Conservation (phyloP, 37 sponge, comb jelly and placozoan genomes). For the Petrosia ficiformis region DNA sequence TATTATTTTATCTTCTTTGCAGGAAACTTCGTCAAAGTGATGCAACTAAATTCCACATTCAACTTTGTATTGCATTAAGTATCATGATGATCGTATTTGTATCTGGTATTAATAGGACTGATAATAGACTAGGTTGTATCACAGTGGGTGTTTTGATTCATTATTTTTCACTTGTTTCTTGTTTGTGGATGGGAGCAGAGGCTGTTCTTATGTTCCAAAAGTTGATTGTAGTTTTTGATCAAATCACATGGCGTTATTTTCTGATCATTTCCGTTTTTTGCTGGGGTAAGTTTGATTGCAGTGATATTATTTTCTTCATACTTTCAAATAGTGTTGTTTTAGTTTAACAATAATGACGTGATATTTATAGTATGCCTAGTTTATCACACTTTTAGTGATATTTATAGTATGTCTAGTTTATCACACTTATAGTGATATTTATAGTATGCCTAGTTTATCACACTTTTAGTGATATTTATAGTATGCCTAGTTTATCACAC, state of each 20-base stretch:
- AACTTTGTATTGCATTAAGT: slow-evolving; percentile 53
- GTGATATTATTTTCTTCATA: too few species aligned
- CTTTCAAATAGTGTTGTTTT: too few species aligned
- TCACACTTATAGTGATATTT: too few species aligned
- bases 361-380: too few species aligned
- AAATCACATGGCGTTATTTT: slow-evolving; percentile 11
- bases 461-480: too few species aligned
- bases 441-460: too few species aligned
- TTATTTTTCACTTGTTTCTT: slow-evolving; percentile 55
- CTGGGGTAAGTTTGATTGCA: slow-evolving; percentile 71
- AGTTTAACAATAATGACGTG: too few species aligned
- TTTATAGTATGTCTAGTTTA: too few species aligned
- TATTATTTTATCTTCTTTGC: too few species aligned
- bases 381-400: too few species aligned
- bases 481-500: too few species aligned
- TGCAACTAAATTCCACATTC: slow-evolving; percentile 53
- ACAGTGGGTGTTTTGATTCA: slow-evolving; percentile 30
- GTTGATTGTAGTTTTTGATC: slow-evolving; percentile 53
- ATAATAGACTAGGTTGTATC: slow-evolving; percentile 31
- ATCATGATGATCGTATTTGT: slow-evolving; percentile 43
- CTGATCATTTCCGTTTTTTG: slow-evolving; percentile 31
- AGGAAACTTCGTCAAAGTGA: slow-evolving; percentile 49
- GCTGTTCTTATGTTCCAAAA: slow-evolving; percentile 63
- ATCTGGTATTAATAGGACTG: slow-evolving; percentile 52
- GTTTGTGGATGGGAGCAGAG: slow-evolving; percentile 73